Evolutionary conservation across 2,888 invertebrate species (phyloP).

Genomic region (Colostygia pectinataria): DNA sequence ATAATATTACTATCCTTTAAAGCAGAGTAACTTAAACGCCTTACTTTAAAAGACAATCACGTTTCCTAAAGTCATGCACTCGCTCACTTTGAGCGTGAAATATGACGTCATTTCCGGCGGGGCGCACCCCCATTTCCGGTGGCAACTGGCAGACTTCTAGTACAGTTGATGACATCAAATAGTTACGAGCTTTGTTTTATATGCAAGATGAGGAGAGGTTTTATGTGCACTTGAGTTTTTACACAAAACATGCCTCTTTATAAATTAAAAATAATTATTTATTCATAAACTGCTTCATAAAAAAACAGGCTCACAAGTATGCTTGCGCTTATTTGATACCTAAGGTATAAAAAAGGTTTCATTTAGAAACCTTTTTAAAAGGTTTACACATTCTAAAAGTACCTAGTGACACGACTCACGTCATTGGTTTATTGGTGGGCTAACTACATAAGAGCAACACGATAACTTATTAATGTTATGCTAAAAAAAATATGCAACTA

Average conservation of each 20-base stretch:
- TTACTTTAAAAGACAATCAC: conserved; percentile 36
- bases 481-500: no score
- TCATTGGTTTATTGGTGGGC: no score
- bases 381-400: no score
- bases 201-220: conserved; percentile 8
- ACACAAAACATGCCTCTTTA: background rate
- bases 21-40: conserved; percentile 16
- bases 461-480: no score
- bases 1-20: conserved; percentile 13
- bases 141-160: conserved; percentile 32
- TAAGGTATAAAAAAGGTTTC: background rate
- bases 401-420: no score
- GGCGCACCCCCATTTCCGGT: conserved; percentile 40
- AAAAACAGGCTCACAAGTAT: background rate
- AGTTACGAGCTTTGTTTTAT: conserved; percentile 31
- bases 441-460: no score
- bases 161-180: conserved; percentile 33
- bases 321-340: no score
- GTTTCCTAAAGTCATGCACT: conserved; percentile 39
- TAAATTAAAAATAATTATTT: background rate
- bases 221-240: conserved; percentile 2
- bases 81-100: conserved; percentile 37
- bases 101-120: conserved; percentile 44
- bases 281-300: background rate
- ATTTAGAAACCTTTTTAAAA: no score